Conservation (phyloP, 2,113 vertebrate species). For the Arothron firmamentum region DNA sequence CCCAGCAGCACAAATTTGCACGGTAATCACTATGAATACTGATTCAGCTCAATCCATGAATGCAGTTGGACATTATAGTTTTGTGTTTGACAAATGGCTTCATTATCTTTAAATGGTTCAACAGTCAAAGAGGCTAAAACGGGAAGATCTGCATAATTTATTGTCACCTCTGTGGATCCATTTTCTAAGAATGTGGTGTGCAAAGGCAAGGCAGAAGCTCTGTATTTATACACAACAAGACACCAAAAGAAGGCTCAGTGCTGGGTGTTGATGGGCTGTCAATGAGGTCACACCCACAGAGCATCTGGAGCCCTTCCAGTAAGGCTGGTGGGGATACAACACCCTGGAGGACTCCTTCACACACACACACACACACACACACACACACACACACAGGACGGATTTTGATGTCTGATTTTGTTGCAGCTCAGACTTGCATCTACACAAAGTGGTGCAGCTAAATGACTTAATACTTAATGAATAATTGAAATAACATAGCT, state of each 20-base stretch:
- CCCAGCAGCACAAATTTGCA: background rate
- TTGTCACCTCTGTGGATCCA: conserved; percentile 15
- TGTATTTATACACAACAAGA: conserved; percentile 9
- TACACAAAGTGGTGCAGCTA: too few species aligned
- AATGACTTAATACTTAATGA: too few species aligned
- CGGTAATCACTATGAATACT: conserved; percentile 31
- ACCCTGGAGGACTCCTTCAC: background rate
- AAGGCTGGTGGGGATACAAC: conserved; percentile 8
- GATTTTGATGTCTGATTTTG: background rate
- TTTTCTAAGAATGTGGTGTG: background rate
- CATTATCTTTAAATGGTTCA: conserved; percentile 47
- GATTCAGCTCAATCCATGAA: conserved; percentile 43
- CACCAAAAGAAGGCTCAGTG: background rate
- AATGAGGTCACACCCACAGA: conserved; percentile 11
- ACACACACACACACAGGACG: background rate
- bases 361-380: too few species aligned
- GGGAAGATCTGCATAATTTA: conserved; percentile 34
- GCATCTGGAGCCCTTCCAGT: background rate
- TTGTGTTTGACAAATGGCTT: conserved; percentile 57
- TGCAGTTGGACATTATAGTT: conserved; percentile 13
- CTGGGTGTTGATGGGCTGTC: conserved; percentile 8
- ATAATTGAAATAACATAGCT: too few species aligned
- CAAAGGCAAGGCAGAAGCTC: conserved; percentile 1
- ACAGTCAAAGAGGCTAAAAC: conserved; percentile 10
- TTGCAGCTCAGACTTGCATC: too few species aligned